These are phyloP conservation scores for Mylabris phalerata DNA, from an alignment of 1,140 invertebrate genomes.

Conservation along the genomic window DNA sequence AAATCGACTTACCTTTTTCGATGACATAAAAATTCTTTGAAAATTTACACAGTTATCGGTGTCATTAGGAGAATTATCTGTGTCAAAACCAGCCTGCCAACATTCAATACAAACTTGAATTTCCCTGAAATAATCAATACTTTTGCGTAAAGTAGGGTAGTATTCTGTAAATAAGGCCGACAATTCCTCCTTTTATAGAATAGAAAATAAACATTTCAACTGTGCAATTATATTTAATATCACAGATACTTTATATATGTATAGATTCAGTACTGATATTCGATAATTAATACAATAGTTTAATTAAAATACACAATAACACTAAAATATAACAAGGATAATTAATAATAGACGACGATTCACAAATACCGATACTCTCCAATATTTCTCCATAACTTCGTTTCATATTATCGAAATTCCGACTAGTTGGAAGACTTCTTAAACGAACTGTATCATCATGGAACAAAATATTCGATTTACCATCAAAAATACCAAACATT, in stretches of 20 bases:
- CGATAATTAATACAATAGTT: no score
- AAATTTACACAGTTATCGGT: neutral
- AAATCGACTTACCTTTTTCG: conserved; percentile 20
- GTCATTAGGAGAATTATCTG: conserved; percentile 6
- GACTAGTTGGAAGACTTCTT: conserved; percentile 29
- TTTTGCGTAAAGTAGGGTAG: no score
- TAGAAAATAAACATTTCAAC: neutral
- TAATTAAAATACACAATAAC: no score
- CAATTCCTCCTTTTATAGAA: no score
- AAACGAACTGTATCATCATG: conserved; percentile 55
- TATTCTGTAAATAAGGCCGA: no score
- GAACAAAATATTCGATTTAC: conserved; percentile 55
- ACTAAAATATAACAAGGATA: neutral
- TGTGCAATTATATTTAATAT: conserved; percentile 6
- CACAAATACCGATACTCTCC: conserved; percentile 5
- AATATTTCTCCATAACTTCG: conserved; percentile 18
- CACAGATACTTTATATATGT: neutral
- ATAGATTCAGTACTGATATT: no score
- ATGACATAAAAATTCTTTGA: conserved; percentile 28
- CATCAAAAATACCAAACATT: conserved; percentile 59
- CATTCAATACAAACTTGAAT: conserved; percentile 17
- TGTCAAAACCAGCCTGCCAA: conserved; percentile 21
- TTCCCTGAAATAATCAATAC: conserved; percentile 29
- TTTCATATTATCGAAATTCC: conserved; percentile 31
- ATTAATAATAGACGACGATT: neutral